Conservation (phyloP, 2,888 invertebrate genomes). For the Trichopoda pennipes region DNA sequence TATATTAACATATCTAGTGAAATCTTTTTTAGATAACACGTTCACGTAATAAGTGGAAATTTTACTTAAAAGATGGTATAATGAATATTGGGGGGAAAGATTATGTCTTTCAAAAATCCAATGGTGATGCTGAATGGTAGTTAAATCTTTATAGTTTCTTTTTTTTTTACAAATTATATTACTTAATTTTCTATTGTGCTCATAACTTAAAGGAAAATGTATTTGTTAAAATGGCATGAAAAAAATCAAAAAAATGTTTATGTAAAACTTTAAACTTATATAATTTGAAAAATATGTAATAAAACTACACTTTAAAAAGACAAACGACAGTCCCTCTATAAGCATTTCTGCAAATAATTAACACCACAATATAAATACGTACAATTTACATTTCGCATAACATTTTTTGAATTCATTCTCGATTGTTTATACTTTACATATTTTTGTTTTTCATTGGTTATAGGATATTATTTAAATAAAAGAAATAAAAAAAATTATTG, state of each 20-base stretch:
- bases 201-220: constrained; percentile 31
- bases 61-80: constrained; percentile 99
- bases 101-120: constrained; percentile 99
- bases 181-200: constrained; percentile 60
- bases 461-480: constrained; percentile 34
- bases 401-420: constrained; percentile 26
- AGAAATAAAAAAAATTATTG: constrained; percentile 24
- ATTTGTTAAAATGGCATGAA: constrained; percentile 20
- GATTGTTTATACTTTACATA: constrained; percentile 7
- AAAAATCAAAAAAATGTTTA: constrained; percentile 28
- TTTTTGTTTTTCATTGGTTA: constrained; percentile 48
- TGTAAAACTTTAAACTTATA: constrained; percentile 31
- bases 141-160: constrained; percentile 23
- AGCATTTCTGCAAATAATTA: constrained; percentile 21
- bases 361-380: constrained; percentile 34
- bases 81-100: constrained; percentile 99
- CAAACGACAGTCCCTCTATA: constrained; percentile 8
- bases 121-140: constrained; percentile 99
- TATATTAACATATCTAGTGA: neutral
- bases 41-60: constrained; percentile 99
- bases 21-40: constrained; percentile 90
- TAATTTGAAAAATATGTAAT: constrained; percentile 15
- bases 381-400: constrained; percentile 43
- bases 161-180: constrained; percentile 20
- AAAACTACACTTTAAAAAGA: constrained; percentile 32